Base-by-base conservation (phyloP, 2,113 vertebrate species). In the Eolophus roseicapilla region DNA sequence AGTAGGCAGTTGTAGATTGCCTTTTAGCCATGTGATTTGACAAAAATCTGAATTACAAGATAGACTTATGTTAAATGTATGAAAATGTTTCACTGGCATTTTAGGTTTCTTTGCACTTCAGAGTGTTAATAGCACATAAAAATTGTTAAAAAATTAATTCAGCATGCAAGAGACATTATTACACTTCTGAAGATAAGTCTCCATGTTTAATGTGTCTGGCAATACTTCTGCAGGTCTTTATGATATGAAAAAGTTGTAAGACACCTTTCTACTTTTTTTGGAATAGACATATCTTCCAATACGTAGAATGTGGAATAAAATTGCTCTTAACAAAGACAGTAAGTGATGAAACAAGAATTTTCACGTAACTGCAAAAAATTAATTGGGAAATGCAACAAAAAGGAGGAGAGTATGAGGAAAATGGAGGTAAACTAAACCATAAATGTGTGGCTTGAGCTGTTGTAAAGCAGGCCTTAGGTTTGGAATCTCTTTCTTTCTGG, bases 31-130 rank as follows among this genome's bases (percentile, higher is more conserved):
- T 1, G 1, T 63, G 41, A 75, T 59, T 63, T 65, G 20, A 63
- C 17, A 77, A 75, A 83, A 70, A 69, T 69, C 15, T 76, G 20
- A 47, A 50, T 78, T 75, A 37, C 6, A 31, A 27, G 9, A 4
- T 57, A 78, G 15, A 39, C 0, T 81, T 59, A 15, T 0, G 2
- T 75, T 75, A 52, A 2, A 2, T 7, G 7, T 37, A 3, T 84
- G 23, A 33, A 87, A 49, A 37, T 59, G 3, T 59, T 89, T 78
- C 10, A 29, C 10, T 81, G 47, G 9, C 13, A 7, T 62, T 69
- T 53, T 23, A 16, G 20, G 17, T 85, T 63, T 85, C 69, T 35
- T 46, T 82, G 13, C 28, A 11, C 4, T 91, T 88, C 31, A 70
- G 33, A 60, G 20, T 50, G 25, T 41, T 79, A 57, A 49, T 50